These are phyloP conservation scores for Pachymerium ferrugineum DNA, from an alignment of 2,888 invertebrate genomes.

Conservation along the genomic window DNA sequence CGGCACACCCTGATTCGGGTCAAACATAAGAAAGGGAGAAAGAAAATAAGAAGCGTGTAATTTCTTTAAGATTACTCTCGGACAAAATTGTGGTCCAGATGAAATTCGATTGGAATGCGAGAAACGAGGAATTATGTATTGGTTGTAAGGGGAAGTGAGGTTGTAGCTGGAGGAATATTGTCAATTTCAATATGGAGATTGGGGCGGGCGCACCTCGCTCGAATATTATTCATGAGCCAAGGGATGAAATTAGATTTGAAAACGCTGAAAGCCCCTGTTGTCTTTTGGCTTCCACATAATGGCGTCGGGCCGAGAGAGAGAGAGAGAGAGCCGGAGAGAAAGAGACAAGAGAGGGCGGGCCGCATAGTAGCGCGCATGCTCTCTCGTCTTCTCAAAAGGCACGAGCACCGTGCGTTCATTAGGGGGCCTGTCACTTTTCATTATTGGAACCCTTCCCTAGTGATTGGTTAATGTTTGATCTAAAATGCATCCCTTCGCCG, in stretches of 20 bases:
- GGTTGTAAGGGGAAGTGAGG: background rate
- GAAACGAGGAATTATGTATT: background rate
- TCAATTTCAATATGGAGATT: constrained; percentile 34
- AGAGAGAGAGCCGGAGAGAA: constrained; percentile 34
- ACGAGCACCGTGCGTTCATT: constrained; percentile 13
- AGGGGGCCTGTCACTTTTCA: constrained; percentile 30
- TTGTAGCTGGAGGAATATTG: constrained; percentile 29
- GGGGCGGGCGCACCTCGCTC: constrained; percentile 40
- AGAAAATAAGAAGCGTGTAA: background rate
- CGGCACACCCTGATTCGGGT: background rate
- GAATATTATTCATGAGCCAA: constrained; percentile 33
- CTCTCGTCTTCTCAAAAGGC: constrained; percentile 27
- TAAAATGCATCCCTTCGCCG: constrained; percentile 32
- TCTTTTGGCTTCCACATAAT: constrained; percentile 30
- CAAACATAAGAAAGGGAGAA: background rate
- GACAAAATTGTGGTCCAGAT: background rate
- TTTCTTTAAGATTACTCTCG: background rate
- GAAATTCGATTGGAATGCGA: background rate
- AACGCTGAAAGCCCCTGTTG: constrained; percentile 33
- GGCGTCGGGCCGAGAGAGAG: constrained; percentile 33
- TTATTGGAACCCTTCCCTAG: constrained; percentile 29
- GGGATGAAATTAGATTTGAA: constrained; percentile 33
- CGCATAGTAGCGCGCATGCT: constrained; percentile 31
- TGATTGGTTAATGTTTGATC: constrained; percentile 35
- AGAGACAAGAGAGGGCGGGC: constrained; percentile 34